phyloP scores from a whole-genome alignment of 2,113 vertebrate genomes.

The Eudyptes chrysolophus region DNA sequence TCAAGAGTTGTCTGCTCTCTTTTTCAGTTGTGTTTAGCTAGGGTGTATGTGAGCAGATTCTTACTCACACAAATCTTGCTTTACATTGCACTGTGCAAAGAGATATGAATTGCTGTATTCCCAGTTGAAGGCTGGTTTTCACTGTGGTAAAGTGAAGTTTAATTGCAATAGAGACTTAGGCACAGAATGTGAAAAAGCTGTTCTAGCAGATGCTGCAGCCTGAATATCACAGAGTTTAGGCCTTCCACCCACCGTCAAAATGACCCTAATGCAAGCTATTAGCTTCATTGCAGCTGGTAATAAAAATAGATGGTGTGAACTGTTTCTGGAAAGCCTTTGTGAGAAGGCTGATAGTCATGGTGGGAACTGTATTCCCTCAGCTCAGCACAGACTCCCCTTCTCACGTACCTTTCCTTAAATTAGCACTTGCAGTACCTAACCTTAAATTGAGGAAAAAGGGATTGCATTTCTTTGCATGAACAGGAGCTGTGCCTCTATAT shows the following conservation, averaged over 20 bases:
- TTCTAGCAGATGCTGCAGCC: not conserved
- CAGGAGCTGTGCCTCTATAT: not conserved
- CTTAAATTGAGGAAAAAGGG: not conserved
- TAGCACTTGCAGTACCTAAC: not conserved
- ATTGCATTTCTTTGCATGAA: not conserved
- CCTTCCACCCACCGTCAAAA: not conserved
- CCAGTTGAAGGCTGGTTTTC: not conserved
- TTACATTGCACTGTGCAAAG: not conserved
- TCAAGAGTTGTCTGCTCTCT: not conserved
- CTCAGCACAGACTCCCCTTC: not conserved
- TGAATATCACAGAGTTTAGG: not conserved
- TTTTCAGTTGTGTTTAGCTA: not conserved
- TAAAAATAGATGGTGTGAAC: slow-evolving; percentile 13
- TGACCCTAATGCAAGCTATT: not conserved
- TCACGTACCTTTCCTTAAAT: not conserved
- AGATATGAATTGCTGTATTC: not conserved
- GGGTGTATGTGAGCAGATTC: not conserved
- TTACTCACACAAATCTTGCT: not conserved
- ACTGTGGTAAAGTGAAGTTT: not conserved
- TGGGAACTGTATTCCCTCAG: not conserved
- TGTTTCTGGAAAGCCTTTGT: not conserved
- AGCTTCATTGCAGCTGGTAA: not conserved
- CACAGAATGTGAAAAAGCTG: not conserved
- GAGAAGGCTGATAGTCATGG: not conserved
- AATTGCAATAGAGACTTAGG: not conserved